A percentile compares a stretch with the other conserved stretches of the same genome.
These are phyloP conservation scores for Tychaedon coryphoeus DNA, from an alignment of 2,113 vertebrate genomes.

Conservation along the genomic window DNA sequence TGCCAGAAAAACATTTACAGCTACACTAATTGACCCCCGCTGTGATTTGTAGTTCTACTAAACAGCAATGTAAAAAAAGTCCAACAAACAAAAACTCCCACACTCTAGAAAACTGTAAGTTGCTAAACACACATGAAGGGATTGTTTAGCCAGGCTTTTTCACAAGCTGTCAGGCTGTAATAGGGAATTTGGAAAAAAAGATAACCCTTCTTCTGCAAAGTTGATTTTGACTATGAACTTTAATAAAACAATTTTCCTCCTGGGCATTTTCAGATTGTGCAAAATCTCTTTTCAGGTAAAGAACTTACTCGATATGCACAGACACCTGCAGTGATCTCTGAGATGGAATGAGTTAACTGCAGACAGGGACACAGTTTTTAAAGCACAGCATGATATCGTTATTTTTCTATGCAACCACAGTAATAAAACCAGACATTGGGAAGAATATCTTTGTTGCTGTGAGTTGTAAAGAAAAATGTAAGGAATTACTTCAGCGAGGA, in stretches of 20 bases:
- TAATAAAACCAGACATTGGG: neutral
- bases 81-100: neutral
- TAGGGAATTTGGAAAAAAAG: constrained; percentile 27
- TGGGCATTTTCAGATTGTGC: constrained; percentile 33
- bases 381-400: neutral
- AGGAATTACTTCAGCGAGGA: neutral
- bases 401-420: neutral
- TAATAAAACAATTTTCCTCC: constrained; percentile 43
- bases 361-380: neutral
- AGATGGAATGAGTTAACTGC: constrained; percentile 18
- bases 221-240: constrained; percentile 49
- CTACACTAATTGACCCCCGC: constrained; percentile 19
- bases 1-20: neutral
- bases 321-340: neutral
- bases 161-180: neutral
- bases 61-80: neutral
- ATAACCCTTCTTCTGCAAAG: constrained; percentile 28
- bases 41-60: constrained; percentile 37
- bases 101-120: neutral
- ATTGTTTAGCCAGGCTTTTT: neutral
- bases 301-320: neutral
- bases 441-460: neutral
- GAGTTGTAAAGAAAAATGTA: neutral
- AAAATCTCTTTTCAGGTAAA: neutral
- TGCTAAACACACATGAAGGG: neutral